These are phyloP conservation scores for Acropora tenuis DNA, from an alignment of 64 coral and sea anemone species.

Conservation along the genomic window DNA sequence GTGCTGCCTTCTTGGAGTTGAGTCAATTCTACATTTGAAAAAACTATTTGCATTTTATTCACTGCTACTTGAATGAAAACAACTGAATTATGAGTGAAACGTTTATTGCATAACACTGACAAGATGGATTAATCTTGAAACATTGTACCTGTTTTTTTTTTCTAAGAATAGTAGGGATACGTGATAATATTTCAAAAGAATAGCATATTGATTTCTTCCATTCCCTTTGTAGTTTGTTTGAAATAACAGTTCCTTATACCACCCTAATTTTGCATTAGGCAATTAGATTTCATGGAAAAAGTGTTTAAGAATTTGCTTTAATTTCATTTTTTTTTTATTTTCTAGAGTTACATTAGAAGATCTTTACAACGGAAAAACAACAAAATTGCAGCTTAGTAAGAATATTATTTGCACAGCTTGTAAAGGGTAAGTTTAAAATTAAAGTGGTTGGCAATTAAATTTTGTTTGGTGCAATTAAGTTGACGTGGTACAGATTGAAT, in stretches of 20 bases:
- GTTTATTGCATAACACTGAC: background rate
- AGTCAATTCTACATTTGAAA: background rate
- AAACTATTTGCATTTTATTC: background rate
- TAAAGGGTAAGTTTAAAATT: slow-evolving; percentile 81
- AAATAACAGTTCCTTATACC: no score
- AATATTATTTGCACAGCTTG: slow-evolving; percentile 91
- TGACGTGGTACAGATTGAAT: no score
- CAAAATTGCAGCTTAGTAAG: slow-evolving; percentile 94
- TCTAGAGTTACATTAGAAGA: slow-evolving; percentile 91
- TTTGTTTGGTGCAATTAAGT: no score
- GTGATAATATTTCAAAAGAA: no score
- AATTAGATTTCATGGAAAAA: no score
- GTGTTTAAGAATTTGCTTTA: no score
- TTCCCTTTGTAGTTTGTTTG: no score
- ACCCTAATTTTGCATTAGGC: no score
- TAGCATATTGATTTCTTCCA: no score
- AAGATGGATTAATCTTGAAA: no score
- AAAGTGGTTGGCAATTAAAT: background rate
- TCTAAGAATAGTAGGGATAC: no score
- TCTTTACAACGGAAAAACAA: slow-evolving; percentile 94
- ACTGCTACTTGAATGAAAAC: background rate
- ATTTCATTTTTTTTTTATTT: background rate
- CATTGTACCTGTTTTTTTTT: no score
- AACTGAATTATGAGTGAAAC: background rate
- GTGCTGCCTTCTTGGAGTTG: background rate